Percentiles rank a stretch among this genome's conserved stretches.
phyloP scores from a whole-genome alignment of 2,113 vertebrate species.

The Psittacula cyanocephala region DNA sequence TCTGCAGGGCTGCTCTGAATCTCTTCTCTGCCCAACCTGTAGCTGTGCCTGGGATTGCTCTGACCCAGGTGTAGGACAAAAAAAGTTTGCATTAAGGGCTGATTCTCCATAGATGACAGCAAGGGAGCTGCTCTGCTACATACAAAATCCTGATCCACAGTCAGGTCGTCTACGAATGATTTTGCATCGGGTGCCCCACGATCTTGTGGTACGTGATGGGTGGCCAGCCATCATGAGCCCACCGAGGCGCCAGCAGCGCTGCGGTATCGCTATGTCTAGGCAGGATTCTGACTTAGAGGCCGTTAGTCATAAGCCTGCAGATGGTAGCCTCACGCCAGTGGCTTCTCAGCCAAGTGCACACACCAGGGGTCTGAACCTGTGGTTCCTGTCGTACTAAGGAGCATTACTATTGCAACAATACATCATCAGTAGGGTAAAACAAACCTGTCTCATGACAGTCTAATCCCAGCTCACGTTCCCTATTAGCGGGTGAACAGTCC shows the following conservation, averaged over 20 bases:
- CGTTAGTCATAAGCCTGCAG: neutral
- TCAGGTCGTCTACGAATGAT: no score
- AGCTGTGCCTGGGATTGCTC: neutral
- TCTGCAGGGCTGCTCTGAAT: neutral
- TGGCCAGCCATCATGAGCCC: neutral
- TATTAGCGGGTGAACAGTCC: neutral
- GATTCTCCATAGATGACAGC: neutral
- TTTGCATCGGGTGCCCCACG: no score
- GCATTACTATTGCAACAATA: neutral
- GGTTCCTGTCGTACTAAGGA: neutral
- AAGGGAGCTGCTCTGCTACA: no score
- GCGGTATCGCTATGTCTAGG: neutral
- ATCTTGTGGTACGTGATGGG: no score
- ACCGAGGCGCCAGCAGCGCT: neutral
- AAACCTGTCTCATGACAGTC: neutral
- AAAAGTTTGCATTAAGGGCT: neutral
- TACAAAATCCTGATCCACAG: no score
- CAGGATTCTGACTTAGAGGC: neutral
- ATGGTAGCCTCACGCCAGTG: neutral
- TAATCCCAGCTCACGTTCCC: neutral
- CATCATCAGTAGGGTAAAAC: neutral
- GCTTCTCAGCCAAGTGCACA: neutral
- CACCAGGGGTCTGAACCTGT: neutral
- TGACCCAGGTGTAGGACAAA: neutral
- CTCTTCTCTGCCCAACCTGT: neutral